Conservation (phyloP, 1,140 invertebrate species). For the Atopsyche davidsoni region DNA sequence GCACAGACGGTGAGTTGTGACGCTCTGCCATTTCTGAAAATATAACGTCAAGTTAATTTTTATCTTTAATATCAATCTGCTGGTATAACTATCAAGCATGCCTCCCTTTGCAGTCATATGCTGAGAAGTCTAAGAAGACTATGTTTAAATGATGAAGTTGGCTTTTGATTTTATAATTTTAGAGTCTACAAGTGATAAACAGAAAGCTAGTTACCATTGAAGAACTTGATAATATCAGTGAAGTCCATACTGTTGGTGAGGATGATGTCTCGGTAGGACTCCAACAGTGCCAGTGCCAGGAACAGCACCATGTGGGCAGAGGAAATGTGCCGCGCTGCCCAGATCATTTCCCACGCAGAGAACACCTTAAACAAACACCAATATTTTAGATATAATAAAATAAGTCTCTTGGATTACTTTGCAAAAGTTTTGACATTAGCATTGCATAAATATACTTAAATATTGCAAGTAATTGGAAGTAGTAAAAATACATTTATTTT, state of each 20-base stretch:
- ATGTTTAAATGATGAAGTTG: too few species aligned
- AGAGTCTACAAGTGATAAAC: too few species aligned
- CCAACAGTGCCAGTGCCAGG: constrained; percentile 83
- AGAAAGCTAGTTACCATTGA: constrained; percentile 68
- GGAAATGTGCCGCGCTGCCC: constrained; percentile 83
- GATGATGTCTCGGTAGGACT: constrained; percentile 91
- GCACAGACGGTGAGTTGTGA: constrained; percentile 77
- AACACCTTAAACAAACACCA: constrained; percentile 55
- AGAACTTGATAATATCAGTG: constrained; percentile 96
- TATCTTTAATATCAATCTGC: too few species aligned
- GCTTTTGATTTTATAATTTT: too few species aligned
- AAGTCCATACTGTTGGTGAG: constrained; percentile 94
- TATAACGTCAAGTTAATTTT: too few species aligned
- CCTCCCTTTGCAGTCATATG: too few species aligned
- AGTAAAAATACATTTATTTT: constrained; percentile 1
- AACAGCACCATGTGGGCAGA: constrained; percentile 89
- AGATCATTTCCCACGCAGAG: constrained; percentile 91
- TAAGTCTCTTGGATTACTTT: too few species aligned
- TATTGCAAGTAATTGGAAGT: not conserved
- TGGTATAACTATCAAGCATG: too few species aligned
- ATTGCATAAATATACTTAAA: not conserved
- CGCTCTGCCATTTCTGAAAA: constrained; percentile 90
- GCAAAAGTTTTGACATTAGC: not conserved
- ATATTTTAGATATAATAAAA: too few species aligned
- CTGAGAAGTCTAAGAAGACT: too few species aligned